Percentiles rank a stretch among this genome's conserved stretches.
These are phyloP conservation scores for Nymphalis polychloros DNA, from an alignment of 2,888 invertebrate species.

Conservation along the genomic window DNA sequence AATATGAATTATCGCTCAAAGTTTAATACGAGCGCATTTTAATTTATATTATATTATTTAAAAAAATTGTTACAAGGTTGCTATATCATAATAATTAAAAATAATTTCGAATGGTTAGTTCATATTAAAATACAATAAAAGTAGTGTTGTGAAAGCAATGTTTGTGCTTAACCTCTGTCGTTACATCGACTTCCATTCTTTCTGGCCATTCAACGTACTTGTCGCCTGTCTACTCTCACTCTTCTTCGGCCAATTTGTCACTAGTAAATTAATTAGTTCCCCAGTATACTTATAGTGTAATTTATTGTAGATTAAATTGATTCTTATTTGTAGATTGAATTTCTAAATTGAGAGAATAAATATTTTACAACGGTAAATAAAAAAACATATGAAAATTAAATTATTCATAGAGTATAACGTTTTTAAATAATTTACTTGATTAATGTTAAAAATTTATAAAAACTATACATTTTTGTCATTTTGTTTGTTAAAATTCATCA, in stretches of 20 bases:
- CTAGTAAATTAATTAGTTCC: constrained; percentile 17
- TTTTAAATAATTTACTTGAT: neutral
- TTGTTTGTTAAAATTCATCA: neutral
- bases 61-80: neutral
- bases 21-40: neutral
- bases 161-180: neutral
- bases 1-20: neutral
- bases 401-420: neutral
- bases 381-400: neutral
- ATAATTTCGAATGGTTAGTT: neutral
- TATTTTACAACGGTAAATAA: neutral
- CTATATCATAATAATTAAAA: no score
- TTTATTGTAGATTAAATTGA: no score
- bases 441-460: neutral
- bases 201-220: constrained; percentile 7
- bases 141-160: neutral
- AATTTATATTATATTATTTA: neutral
- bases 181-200: constrained; percentile 7
- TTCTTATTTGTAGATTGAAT: no score
- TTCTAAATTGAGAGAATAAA: no score
- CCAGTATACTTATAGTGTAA: neutral
- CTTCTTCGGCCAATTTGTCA: neutral
- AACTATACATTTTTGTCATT: neutral
- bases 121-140: neutral
- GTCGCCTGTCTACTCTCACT: neutral